Base-by-base conservation (phyloP, 2,797 vertebrate genomes). In the Ara ararauna region DNA sequence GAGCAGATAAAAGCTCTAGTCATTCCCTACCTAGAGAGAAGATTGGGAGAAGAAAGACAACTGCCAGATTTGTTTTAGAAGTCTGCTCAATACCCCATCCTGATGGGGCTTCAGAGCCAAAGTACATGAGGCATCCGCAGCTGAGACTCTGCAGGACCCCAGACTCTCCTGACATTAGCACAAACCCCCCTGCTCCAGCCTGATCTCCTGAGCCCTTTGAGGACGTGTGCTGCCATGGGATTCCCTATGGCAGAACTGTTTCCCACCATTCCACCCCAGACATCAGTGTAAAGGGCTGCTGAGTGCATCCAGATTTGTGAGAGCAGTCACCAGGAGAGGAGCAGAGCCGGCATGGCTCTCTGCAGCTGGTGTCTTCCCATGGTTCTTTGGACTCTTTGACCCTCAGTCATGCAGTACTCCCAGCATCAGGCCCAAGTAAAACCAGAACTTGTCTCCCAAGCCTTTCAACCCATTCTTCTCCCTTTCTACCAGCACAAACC, bases 321-420 rank as follows among this genome's bases (percentile, higher is more conserved):
- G 6, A 70, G 77, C n/a, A 60, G 56, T 20, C 42, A 68, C 42
- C 23, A 77, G 45, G 53, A 64, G 14, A 61, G 62, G 10, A 29
- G 13, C 45, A 54, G 70, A 73, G 24, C 24, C 0, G 0, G 44
- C 4, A 2, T 0, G 5, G n/a, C 18, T 61, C 42, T 62, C 42
- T 13, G 32, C 13, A 73, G 78, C 74, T 40, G 16, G 42, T 65
- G 26, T 38, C 75, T 58, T 44, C 40, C 18, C 23, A 4, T 15
- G 23, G 45, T 42, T 54, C 44, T 42, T n/a, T 9, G 22, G 50
- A 42, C 36, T 47, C 58, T 78, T 60, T 64, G 53, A 40, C 36
- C 38, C 65, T 56, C 16, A 30, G 32, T 47, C 53, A 65, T 3
- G 13, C 48, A 67, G 40, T 5, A 45, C 36, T 78, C 74, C 72